Evolutionary conservation across 2,888 invertebrate species (phyloP).

Genomic region (Ormyrus labotus): DNA sequence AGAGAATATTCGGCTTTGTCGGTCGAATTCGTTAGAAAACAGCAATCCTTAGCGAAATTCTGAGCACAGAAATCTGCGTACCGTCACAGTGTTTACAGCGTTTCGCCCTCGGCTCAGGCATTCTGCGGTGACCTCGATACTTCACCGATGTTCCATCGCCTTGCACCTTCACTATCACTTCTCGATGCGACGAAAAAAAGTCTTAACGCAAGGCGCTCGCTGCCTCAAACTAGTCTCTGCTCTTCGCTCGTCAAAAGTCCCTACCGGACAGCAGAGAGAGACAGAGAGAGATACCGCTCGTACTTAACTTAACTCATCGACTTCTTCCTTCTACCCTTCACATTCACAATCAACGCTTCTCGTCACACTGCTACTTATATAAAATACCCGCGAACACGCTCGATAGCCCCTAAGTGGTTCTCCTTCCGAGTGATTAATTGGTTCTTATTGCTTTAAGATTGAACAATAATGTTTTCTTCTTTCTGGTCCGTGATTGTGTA

Average conservation of each 20-base stretch:
- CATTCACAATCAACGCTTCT: not conserved
- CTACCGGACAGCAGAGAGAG: no score
- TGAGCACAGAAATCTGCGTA: constrained; percentile 74
- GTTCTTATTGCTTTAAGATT: constrained; percentile 10
- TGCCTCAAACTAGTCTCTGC: no score
- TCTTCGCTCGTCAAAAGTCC: no score
- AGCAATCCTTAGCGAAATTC: constrained; percentile 43
- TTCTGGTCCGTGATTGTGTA: constrained; percentile 1
- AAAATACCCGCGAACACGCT: no score
- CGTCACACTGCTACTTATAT: not conserved
- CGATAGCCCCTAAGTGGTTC: no score
- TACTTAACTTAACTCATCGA: not conserved
- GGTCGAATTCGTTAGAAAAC: constrained; percentile 2
- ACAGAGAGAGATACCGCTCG: no score
- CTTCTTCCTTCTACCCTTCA: not conserved
- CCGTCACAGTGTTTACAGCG: constrained; percentile 96
- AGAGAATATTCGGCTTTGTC: constrained; percentile 4
- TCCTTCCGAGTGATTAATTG: not conserved
- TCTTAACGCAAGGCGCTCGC: no score
- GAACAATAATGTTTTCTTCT: not conserved
- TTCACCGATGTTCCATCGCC: constrained; percentile 75
- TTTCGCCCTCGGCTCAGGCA: constrained; percentile 89
- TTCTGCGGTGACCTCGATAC: constrained; percentile 75
- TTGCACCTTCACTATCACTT: constrained; percentile 61
- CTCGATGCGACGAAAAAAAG: constrained; percentile 4